phyloP scores from a whole-genome alignment of 2,888 invertebrate genomes.

The Ctenicera cuprea region DNA sequence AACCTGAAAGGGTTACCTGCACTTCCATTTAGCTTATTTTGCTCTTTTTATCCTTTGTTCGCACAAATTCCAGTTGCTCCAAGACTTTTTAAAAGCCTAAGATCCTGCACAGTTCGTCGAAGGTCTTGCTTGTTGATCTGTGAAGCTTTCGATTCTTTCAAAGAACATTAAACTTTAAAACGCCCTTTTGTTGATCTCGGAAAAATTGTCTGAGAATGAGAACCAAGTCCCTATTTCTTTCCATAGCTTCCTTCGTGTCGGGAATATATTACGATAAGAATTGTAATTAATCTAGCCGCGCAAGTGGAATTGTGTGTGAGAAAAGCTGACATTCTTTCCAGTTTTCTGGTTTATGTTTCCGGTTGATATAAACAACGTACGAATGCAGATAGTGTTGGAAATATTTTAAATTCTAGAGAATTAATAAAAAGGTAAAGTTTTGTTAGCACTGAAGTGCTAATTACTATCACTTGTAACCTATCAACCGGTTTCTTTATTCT shows the following conservation, averaged over 20 bases:
- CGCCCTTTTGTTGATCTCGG: neutral
- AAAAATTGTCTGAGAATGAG: neutral
- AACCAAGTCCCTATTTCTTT: neutral
- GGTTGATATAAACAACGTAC: neutral
- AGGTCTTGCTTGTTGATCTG: neutral
- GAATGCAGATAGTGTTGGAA: constrained; percentile 8
- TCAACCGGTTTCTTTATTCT: no score
- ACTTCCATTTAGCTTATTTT: constrained; percentile 21
- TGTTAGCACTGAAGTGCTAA: neutral
- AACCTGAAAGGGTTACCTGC: constrained; percentile 35
- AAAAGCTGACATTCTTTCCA: constrained; percentile 23
- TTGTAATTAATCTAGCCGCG: constrained; percentile 24
- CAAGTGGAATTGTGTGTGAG: constrained; percentile 23
- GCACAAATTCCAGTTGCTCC: constrained; percentile 26
- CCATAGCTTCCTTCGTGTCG: neutral
- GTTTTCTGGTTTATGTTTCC: constrained; percentile 32
- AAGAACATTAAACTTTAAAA: neutral
- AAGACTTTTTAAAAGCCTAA: constrained; percentile 13
- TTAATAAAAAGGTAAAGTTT: neutral
- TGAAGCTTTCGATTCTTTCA: constrained; percentile 1
- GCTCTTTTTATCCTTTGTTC: constrained; percentile 24
- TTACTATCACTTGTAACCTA: neutral
- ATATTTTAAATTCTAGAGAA: constrained; percentile 12
- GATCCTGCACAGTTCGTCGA: neutral
- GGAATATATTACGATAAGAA: constrained; percentile 28